Evolutionary conservation across 2,113 vertebrate species (phyloP).

Genomic region (Eidolon helvum): DNA sequence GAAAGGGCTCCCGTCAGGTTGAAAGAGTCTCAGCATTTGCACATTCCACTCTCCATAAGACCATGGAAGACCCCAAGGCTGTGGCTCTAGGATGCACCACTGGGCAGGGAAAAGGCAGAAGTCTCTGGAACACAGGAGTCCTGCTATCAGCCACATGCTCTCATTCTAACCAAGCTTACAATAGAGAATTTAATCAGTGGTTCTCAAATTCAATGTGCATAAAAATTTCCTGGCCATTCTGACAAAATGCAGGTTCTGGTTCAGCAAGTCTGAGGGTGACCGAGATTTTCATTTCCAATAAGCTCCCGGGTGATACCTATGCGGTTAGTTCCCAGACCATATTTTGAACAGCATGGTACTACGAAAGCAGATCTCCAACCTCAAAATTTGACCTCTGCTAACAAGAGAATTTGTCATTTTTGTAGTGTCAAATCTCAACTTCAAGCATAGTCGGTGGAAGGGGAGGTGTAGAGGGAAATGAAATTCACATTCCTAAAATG

Average conservation of each 20-base stretch:
- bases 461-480: background rate
- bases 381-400: background rate
- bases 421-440: background rate
- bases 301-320: background rate
- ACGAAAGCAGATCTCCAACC: background rate
- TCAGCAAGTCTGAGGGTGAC: background rate
- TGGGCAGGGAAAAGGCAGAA: background rate
- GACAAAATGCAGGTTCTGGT: background rate
- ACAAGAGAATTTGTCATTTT: background rate
- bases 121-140: background rate
- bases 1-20: background rate
- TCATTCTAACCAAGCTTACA: background rate
- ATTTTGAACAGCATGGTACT: background rate
- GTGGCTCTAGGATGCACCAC: background rate
- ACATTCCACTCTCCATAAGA: rapidly evolving
- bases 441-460: background rate
- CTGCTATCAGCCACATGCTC: background rate
- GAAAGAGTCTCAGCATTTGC: background rate
- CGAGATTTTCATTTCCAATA: background rate
- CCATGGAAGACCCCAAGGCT: background rate
- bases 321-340: background rate
- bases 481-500: slow-evolving; percentile 59
- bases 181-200: background rate
- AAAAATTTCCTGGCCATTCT: background rate
- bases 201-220: background rate